Percentiles rank a stretch among this genome's conserved stretches.
These are phyloP conservation scores for Odontomyia ornata DNA, from an alignment of 2,888 invertebrate genomes.

Conservation along the genomic window DNA sequence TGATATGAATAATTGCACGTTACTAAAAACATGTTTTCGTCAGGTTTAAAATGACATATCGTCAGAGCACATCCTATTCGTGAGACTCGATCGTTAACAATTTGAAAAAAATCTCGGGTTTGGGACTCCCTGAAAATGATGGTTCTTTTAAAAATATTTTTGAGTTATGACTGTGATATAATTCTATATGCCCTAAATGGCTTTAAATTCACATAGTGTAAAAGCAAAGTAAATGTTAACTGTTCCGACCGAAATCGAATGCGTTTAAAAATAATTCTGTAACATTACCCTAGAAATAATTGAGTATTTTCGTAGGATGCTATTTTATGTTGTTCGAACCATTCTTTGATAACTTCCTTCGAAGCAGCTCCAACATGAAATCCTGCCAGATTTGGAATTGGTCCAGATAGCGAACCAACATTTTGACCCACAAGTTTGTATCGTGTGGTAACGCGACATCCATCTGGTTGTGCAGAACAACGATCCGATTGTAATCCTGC, in stretches of 20 bases:
- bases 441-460: slow-evolving; percentile 17
- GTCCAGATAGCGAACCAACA: neutral
- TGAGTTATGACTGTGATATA: too few species aligned
- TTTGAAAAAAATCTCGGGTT: neutral
- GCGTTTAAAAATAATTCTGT: too few species aligned
- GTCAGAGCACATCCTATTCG: slow-evolving; percentile 20
- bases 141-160: too few species aligned
- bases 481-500: slow-evolving; percentile 4
- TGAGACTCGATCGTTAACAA: neutral
- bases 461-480: neutral
- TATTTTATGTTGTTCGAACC: slow-evolving; percentile 8
- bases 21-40: slow-evolving; percentile 1
- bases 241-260: too few species aligned
- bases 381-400: neutral
- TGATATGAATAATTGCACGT: slow-evolving; percentile 23
- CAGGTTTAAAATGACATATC: neutral
- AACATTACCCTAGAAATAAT: neutral
- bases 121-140: neutral
- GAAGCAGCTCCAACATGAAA: slow-evolving; percentile 3
- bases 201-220: too few species aligned
- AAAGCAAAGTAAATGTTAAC: too few species aligned
- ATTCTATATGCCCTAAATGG: too few species aligned
- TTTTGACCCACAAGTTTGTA: slow-evolving; percentile 17
- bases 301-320: neutral
- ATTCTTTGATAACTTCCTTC: neutral